Evolutionary conservation across 2,888 invertebrate species (phyloP).

Genomic region (Julus scanicus): DNA sequence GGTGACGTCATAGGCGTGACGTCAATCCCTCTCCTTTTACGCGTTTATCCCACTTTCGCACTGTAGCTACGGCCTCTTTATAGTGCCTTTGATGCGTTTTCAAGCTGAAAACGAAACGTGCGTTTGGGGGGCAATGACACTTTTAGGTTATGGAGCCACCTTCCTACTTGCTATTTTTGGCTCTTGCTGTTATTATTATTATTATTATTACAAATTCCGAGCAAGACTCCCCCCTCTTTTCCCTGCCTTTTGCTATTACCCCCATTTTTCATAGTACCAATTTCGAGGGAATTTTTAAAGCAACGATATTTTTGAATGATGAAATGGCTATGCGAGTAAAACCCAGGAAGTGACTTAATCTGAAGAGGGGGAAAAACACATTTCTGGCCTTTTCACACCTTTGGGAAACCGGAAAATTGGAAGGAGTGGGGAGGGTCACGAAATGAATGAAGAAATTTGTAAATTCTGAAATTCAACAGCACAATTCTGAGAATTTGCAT

Average conservation of each 20-base stretch:
- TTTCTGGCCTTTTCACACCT: not conserved
- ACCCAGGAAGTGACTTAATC: not conserved
- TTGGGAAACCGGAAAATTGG: not conserved
- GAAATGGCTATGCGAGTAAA: not conserved
- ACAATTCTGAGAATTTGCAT: not conserved
- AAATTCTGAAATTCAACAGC: not conserved
- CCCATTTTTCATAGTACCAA: constrained; percentile 7
- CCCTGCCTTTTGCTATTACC: not conserved
- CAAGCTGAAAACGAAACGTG: not conserved
- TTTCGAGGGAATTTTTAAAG: not conserved
- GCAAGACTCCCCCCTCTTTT: not conserved
- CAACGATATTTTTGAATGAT: not conserved
- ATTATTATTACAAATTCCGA: not conserved
- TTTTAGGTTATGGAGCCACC: constrained; percentile 18
- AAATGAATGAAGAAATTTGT: no score
- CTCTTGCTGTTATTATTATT: constrained; percentile 32
- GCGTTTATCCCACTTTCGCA: constrained; percentile 2
- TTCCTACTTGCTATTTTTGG: constrained; percentile 11
- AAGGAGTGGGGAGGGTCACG: not conserved
- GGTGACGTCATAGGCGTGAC: constrained; percentile 12
- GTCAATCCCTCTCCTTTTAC: not conserved
- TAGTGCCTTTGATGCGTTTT: not conserved
- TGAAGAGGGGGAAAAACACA: not conserved
- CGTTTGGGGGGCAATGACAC: constrained; percentile 34
- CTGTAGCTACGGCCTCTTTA: not conserved